A percentile compares a stretch with the other conserved stretches of the same genome.
Conservation (phyloP, 2,888 invertebrate genomes). For the Drosophila neotestacea region DNA sequence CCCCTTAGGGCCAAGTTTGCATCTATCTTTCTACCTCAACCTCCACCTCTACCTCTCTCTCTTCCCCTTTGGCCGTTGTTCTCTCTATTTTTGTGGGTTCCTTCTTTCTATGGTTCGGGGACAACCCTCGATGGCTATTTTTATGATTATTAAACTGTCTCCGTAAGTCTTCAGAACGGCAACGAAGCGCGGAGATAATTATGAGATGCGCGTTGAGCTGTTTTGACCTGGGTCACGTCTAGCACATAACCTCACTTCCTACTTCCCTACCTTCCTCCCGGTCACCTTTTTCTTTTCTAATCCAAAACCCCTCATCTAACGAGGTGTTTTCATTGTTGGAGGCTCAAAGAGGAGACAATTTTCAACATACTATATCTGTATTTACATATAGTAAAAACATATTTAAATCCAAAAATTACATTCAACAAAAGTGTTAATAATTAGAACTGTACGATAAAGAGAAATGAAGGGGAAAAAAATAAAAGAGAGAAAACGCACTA, state of each 20-base stretch:
- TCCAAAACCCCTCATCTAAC: no score
- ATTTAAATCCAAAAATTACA: no score
- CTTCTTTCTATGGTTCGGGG: constrained; percentile 14
- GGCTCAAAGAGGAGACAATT: no score
- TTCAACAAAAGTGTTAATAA: no score
- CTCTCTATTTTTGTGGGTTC: neutral
- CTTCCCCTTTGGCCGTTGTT: neutral
- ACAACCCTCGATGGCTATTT: constrained; percentile 40
- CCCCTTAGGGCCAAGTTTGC: constrained; percentile 16
- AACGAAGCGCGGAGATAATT: constrained; percentile 79
- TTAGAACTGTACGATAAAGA: no score
- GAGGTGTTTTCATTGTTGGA: no score
- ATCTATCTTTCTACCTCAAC: neutral
- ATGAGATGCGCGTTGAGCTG: constrained; percentile 75
- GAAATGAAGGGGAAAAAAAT: no score
- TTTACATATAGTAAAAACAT: no score
- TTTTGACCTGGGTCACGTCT: constrained; percentile 41
- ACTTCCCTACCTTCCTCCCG: neutral
- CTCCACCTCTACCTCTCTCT: neutral
- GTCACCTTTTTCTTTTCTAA: no score
- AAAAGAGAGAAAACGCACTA: no score
- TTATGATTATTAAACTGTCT: constrained; percentile 78
- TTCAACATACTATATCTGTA: no score
- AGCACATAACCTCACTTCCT: constrained; percentile 17
- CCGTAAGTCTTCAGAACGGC: constrained; percentile 70